Evolutionary conservation across 1,140 invertebrate genomes (phyloP).

Genomic region (Ectropis grisescens): DNA sequence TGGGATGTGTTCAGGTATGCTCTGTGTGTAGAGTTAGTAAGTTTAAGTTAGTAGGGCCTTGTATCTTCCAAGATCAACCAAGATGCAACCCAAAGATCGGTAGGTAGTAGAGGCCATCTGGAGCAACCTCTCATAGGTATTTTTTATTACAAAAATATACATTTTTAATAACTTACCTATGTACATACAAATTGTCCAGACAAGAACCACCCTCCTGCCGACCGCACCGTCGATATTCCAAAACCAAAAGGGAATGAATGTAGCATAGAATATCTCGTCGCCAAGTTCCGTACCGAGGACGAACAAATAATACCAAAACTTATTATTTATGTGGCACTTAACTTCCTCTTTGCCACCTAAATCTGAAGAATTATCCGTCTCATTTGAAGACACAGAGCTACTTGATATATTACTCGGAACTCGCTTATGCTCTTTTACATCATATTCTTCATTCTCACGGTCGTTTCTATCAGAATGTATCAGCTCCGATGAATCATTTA

Average conservation of each 20-base stretch:
- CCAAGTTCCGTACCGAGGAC: slow-evolving; percentile 86
- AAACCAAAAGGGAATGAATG: slow-evolving; percentile 91
- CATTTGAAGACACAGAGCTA: slow-evolving; percentile 42
- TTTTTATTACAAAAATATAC: too few species aligned
- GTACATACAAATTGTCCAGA: slow-evolving; percentile 90
- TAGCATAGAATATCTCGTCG: slow-evolving; percentile 90
- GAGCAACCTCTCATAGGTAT: too few species aligned
- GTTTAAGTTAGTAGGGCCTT: too few species aligned
- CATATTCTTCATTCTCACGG: slow-evolving; percentile 25
- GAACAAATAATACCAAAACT: slow-evolving; percentile 90
- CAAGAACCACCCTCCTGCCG: slow-evolving; percentile 81
- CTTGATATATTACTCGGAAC: slow-evolving; percentile 43
- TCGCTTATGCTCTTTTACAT: slow-evolving; percentile 37
- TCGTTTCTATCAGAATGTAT: slow-evolving; percentile 34
- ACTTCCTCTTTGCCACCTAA: slow-evolving; percentile 30
- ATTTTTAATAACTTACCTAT: slow-evolving; percentile 74
- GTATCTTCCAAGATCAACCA: too few species aligned
- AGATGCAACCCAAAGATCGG: too few species aligned
- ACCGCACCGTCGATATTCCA: slow-evolving; percentile 93
- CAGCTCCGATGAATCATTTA: slow-evolving; percentile 27
- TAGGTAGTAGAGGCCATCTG: too few species aligned
- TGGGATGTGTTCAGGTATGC: too few species aligned
- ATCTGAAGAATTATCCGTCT: slow-evolving; percentile 44
- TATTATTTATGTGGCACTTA: slow-evolving; percentile 75
- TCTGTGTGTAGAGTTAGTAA: too few species aligned